phyloP scores from a whole-genome alignment of 35 echinoderm and acorn worm species.

The Diadema setosum region DNA sequence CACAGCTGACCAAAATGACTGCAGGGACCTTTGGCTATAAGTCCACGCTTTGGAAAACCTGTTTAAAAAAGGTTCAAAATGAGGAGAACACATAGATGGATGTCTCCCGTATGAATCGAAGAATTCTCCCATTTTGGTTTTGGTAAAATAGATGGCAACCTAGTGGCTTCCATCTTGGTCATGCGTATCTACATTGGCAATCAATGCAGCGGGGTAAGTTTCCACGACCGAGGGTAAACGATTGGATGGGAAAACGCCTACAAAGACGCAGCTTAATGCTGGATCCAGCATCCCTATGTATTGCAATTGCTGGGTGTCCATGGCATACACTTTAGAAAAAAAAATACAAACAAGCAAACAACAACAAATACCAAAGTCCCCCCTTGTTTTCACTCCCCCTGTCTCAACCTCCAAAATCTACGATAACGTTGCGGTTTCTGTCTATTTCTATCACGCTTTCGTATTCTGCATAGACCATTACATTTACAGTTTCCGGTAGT shows the following conservation, averaged over 20 bases:
- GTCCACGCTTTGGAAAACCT: background rate
- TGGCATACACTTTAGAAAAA: background rate
- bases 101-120: conserved; percentile 57
- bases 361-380: background rate
- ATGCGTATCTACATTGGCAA: conserved; percentile 32
- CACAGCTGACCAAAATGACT: conserved; percentile 27
- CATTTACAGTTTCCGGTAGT: conserved; percentile 26
- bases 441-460: conserved; percentile 45
- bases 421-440: conserved; percentile 53
- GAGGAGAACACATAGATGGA: background rate
- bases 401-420: conserved; percentile 15
- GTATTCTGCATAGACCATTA: conserved; percentile 31
- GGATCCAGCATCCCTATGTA: background rate
- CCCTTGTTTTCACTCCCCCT: no score
- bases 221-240: conserved; percentile 1
- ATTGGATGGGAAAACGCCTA: conserved; percentile 26
- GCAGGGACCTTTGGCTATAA: background rate
- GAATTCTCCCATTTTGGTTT: conserved; percentile 21
- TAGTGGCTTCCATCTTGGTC: conserved; percentile 40
- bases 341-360: background rate
- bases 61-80: conserved; percentile 42
- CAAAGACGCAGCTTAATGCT: background rate
- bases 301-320: conserved; percentile 27
- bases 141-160: conserved; percentile 29
- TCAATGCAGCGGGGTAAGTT: background rate